phyloP scores from a whole-genome alignment of 2,888 invertebrate species.

The Pollenia griseotomentosa region DNA sequence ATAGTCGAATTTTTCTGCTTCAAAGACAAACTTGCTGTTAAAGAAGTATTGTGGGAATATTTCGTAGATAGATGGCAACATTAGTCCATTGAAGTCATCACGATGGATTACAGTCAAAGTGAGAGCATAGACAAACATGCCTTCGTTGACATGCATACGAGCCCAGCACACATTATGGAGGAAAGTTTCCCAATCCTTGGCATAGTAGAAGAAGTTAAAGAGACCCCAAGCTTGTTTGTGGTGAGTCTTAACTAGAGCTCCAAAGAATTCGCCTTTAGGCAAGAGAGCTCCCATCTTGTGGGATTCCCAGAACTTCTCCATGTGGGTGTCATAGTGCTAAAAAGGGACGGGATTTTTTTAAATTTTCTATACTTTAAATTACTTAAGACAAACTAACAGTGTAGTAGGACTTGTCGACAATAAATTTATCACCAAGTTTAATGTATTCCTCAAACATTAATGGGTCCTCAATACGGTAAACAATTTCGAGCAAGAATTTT shows the following conservation, averaged over 20 bases:
- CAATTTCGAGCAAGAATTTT: constrained; percentile 79
- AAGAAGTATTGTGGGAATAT: constrained; percentile 89
- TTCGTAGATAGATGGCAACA: constrained; percentile 90
- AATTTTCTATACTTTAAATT: background rate
- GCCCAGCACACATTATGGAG: constrained; percentile 88
- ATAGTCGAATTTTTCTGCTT: constrained; percentile 86
- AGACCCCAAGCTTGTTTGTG: constrained; percentile 85
- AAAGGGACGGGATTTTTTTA: constrained; percentile 5
- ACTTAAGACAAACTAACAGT: constrained; percentile 61
- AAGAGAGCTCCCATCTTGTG: constrained; percentile 83
- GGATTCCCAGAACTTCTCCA: constrained; percentile 76
- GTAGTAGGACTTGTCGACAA: constrained; percentile 78
- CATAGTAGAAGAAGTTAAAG: constrained; percentile 88
- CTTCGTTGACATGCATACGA: constrained; percentile 88
- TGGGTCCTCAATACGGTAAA: constrained; percentile 76
- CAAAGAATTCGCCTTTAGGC: constrained; percentile 85
- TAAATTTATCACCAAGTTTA: constrained; percentile 85
- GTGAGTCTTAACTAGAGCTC: constrained; percentile 84
- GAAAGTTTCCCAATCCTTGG: constrained; percentile 89
- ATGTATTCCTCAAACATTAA: constrained; percentile 79
- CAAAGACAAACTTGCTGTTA: constrained; percentile 87
- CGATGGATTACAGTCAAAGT: constrained; percentile 86
- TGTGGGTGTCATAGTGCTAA: constrained; percentile 74
- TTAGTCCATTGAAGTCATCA: constrained; percentile 87
- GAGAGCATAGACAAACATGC: constrained; percentile 88